Evolutionary conservation across 2,888 invertebrate species (phyloP).

Genomic region (Chalcosyrphus nemorum): DNA sequence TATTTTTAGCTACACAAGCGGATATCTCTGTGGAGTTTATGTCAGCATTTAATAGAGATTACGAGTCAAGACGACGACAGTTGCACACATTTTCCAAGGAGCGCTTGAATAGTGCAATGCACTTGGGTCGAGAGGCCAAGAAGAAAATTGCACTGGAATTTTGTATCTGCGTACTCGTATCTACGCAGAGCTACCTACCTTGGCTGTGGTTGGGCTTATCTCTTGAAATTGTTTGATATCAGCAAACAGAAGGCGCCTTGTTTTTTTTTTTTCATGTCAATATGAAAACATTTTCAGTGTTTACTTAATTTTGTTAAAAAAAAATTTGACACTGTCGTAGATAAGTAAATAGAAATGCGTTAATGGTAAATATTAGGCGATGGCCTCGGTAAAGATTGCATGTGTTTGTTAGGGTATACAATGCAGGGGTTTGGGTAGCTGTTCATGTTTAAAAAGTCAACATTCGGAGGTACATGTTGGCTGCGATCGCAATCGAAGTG

Average conservation of each 20-base stretch:
- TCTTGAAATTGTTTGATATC: neutral
- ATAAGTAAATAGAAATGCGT: constrained; percentile 29
- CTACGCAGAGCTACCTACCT: neutral
- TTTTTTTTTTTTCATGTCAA: constrained; percentile 1
- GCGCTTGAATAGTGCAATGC: neutral
- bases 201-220: too few relatives aligned
- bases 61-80: constrained; percentile 14
- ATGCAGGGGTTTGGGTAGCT: too few relatives aligned
- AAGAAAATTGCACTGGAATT: constrained; percentile 24
- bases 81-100: constrained; percentile 28
- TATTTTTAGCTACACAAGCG: constrained; percentile 60
- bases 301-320: neutral
- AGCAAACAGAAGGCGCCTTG: constrained; percentile 31
- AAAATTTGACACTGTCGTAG: neutral
- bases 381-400: constrained; percentile 9
- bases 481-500: too few relatives aligned
- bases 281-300: too few relatives aligned
- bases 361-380: constrained; percentile 29
- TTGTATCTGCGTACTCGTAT: neutral
- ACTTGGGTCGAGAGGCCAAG: constrained; percentile 8
- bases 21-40: constrained; percentile 65
- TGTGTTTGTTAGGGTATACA: constrained; percentile 32
- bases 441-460: too few relatives aligned
- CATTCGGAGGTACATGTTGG: too few relatives aligned
- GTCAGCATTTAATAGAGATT: constrained; percentile 67